Evolutionary conservation across 2,113 vertebrate genomes (phyloP).

Genomic region (Hoplias malabaricus): DNA sequence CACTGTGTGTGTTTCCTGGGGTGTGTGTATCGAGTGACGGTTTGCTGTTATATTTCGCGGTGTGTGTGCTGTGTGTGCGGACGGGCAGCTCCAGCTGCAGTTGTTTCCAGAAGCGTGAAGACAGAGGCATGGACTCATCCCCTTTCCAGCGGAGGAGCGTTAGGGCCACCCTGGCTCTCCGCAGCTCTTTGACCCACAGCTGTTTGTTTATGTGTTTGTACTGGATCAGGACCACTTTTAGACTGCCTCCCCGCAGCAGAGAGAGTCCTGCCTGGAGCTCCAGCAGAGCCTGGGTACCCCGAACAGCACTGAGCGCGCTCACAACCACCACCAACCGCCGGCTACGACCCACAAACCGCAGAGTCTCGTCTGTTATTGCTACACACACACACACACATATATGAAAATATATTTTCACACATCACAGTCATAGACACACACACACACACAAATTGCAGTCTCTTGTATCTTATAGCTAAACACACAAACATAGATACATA

Average conservation of each 20-base stretch:
- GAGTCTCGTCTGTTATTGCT: conserved; percentile 97
- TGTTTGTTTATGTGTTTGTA: conserved; percentile 81
- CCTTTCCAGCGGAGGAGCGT: conserved; percentile 92
- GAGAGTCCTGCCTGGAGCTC: conserved; percentile 94
- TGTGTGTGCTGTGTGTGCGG: conserved; percentile 62
- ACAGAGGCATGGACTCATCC: conserved; percentile 83
- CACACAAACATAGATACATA: background rate
- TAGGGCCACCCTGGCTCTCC: conserved; percentile 81
- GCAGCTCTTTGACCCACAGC: conserved; percentile 85
- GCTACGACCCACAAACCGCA: conserved; percentile 92
- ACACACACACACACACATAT: conserved; percentile 16
- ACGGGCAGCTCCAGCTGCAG: conserved; percentile 87
- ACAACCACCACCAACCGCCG: conserved; percentile 90
- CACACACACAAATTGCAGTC: background rate
- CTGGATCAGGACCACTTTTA: conserved; percentile 92
- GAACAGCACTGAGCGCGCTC: conserved; percentile 85
- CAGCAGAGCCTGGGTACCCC: conserved; percentile 91
- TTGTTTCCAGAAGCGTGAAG: conserved; percentile 91
- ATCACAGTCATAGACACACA: background rate
- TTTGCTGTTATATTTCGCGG: background rate
- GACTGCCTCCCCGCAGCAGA: conserved; percentile 84
- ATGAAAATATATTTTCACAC: background rate
- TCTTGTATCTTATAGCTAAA: too few species aligned
- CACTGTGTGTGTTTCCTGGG: background rate
- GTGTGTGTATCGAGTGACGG: background rate